phyloP scores from a whole-genome alignment of 1,140 invertebrate genomes.

The fruit fly (Drosophila melanogaster) region DNA sequence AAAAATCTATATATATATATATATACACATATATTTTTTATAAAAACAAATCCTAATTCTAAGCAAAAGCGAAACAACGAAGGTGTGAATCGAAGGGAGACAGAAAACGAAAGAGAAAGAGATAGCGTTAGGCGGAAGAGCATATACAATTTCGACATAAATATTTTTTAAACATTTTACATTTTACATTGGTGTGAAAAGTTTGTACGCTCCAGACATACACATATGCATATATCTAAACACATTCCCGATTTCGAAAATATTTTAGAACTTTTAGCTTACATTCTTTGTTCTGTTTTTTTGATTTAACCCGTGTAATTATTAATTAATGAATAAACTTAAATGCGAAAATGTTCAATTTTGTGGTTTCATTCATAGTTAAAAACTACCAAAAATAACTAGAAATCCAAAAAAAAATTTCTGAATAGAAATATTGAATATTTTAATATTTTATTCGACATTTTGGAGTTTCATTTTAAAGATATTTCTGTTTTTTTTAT shows the following conservation, averaged over 20 bases:
- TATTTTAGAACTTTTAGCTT: constrained; percentile 14
- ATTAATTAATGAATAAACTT: constrained; percentile 50
- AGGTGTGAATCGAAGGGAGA: constrained; percentile 24
- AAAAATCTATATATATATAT: constrained; percentile 35
- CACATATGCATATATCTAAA: not conserved
- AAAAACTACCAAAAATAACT: too few relatives aligned
- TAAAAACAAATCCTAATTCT: constrained; percentile 31
- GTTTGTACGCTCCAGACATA: not conserved
- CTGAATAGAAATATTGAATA: too few relatives aligned
- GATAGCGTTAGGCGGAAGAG: not conserved
- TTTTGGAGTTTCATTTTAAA: too few relatives aligned
- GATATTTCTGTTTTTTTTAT: too few relatives aligned
- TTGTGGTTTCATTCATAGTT: not conserved
- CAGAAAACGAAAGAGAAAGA: constrained; percentile 14
- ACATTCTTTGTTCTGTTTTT: constrained; percentile 23
- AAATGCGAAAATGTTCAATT: constrained; percentile 19
- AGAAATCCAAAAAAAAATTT: too few relatives aligned
- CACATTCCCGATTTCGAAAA: constrained; percentile 47
- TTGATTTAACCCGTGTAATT: constrained; percentile 47
- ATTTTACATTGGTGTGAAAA: not conserved
- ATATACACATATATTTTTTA: constrained; percentile 48
- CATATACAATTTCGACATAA: constrained; percentile 10
- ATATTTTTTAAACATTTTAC: not conserved
- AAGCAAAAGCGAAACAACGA: constrained; percentile 49
- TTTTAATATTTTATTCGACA: too few relatives aligned